Conservation (phyloP, 2,113 vertebrate genomes). For the Dicerorhinus sumatrensis region DNA sequence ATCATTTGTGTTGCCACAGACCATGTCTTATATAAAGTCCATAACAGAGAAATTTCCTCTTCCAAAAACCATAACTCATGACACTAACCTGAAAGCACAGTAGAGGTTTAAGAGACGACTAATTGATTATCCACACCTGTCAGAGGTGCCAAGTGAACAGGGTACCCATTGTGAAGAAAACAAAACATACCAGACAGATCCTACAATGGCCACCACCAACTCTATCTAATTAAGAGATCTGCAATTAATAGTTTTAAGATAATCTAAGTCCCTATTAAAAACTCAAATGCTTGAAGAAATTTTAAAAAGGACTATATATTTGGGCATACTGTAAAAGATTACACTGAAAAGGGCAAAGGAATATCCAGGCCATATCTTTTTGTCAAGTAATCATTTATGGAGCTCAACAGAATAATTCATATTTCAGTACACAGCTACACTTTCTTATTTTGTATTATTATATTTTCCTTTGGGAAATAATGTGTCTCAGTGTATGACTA, state of each 20-base stretch:
- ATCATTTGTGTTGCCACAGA: slow-evolving; percentile 15
- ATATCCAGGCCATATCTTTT: background rate
- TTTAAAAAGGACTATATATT: slow-evolving; percentile 26
- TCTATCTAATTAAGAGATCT: background rate
- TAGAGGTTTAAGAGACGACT: slow-evolving; percentile 22
- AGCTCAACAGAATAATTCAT: background rate
- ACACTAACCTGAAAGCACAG: background rate
- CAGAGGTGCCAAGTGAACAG: background rate
- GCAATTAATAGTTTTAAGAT: slow-evolving; percentile 10
- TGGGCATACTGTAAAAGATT: background rate
- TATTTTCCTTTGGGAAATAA: slow-evolving; percentile 32
- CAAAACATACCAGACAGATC: background rate
- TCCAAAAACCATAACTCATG: slow-evolving; percentile 21
- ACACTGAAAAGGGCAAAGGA: slow-evolving; percentile 20
- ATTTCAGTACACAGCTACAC: background rate
- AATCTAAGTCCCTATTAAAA: slow-evolving; percentile 1
- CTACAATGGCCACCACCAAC: background rate
- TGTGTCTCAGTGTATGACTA: background rate
- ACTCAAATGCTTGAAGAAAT: background rate
- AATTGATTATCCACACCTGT: background rate
- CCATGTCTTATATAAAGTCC: slow-evolving; percentile 25
- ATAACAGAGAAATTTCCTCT: background rate
- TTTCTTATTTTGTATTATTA: slow-evolving; percentile 32
- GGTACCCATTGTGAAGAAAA: background rate
- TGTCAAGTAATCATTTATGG: slow-evolving; percentile 43